These are phyloP conservation scores for Drosophila ochracea DNA, from an alignment of 2,888 invertebrate genomes.

Conservation along the genomic window DNA sequence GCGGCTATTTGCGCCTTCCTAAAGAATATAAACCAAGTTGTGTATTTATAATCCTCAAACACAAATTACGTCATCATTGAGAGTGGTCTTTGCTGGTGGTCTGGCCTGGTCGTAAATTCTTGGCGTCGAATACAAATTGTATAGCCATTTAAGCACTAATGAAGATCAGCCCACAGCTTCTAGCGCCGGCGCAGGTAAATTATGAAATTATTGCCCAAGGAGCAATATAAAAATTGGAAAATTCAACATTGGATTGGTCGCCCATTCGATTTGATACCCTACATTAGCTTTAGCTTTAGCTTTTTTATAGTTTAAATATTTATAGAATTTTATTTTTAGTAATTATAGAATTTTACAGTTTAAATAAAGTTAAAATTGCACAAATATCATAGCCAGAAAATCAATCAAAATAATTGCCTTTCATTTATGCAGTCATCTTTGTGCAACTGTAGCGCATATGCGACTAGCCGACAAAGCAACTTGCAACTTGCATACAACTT, in stretches of 20 bases:
- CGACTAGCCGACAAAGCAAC: not conserved
- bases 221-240: not conserved
- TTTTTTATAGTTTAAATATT: not conserved
- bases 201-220: conserved; percentile 12
- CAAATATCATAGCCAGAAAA: not conserved
- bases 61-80: conserved; percentile 33
- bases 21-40: conserved; percentile 18
- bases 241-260: not conserved
- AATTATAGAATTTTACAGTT: not conserved
- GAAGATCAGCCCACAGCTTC: conserved; percentile 75
- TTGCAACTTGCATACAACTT: not conserved
- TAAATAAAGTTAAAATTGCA: not conserved
- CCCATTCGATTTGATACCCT: not conserved
- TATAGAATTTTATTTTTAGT: not conserved
- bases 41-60: conserved; percentile 31
- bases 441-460: not conserved
- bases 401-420: not conserved
- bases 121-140: conserved; percentile 44
- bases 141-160: conserved; percentile 66
- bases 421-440: not conserved
- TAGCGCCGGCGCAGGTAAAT: conserved; percentile 61
- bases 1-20: conserved; percentile 53
- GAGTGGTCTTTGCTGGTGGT: conserved; percentile 38
- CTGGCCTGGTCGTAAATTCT: conserved; percentile 30
- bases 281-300: no score